Base-by-base conservation (phyloP, 2,797 vertebrate genomes). In the Paedocypris micromegethes region DNA sequence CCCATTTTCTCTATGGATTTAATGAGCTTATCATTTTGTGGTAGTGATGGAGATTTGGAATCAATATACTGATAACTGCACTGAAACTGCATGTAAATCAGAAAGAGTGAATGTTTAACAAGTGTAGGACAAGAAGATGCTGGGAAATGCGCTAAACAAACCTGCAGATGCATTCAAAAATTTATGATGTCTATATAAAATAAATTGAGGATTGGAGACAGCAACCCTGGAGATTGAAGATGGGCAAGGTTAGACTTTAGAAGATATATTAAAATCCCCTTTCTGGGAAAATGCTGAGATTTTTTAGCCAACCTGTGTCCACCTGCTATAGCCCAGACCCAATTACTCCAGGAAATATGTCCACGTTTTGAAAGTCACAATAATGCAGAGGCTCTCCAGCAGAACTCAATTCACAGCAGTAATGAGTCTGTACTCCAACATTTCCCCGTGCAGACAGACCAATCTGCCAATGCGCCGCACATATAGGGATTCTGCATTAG, bases 381-480 rank as follows among this genome's bases (percentile, higher is more conserved):
- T 85, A 90, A 89, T 84, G 87, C 79, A 86, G 83, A 84, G 81
- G 81, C 85, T 86, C 86, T 83, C 86, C 84, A 87, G 87, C 86
- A 88, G 83, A 88, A 88, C 86, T 88, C 87, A 88, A 88, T 90
- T 89, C 89, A 86, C 84, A 80, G 82, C 83, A 84, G 86, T 90
- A 91, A 91, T 91, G 87, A 91, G 86, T 86, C 87, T 84, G 79
- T 79, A 86, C 87, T 86, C 82, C 79, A 86, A 85, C 83, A 85
- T 88, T 87, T 90, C 86, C 87, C 86, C 81, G 76, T 87, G 85
- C 86, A 89, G 86, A 88, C 86, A 85, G 83, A 73, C 86, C 86
- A 87, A 89, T 90, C 87, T 90, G 83, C 84, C 86, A 78, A 79
- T 82, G 81, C 39, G 9, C 51, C 54, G 55, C 71, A 64, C 55